A percentile compares a stretch with the other conserved stretches of the same genome.
phyloP scores from a whole-genome alignment of 2,797 vertebrate genomes.

The Lycodopsis pacificus region DNA sequence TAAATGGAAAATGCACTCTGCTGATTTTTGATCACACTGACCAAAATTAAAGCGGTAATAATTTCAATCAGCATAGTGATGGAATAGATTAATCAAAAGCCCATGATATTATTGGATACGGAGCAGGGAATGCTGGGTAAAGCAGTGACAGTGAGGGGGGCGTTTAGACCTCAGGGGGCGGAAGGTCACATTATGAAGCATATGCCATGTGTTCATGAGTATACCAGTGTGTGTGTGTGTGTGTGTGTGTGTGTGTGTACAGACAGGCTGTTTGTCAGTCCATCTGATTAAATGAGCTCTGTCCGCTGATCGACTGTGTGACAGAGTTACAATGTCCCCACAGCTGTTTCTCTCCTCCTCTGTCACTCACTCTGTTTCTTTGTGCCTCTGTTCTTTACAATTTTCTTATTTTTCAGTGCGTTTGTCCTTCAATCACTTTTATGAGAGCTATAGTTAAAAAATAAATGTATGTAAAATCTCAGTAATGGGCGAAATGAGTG shows the following conservation, averaged over 20 bases:
- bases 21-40: constrained; percentile 55
- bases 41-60: constrained; percentile 47
- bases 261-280: constrained; percentile 68
- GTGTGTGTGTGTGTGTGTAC: constrained; percentile 35
- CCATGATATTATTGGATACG: constrained; percentile 58
- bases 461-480: neutral
- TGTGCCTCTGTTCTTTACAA: neutral
- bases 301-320: constrained; percentile 46
- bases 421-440: neutral
- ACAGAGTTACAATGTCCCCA: constrained; percentile 38
- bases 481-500: neutral
- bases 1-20: constrained; percentile 57
- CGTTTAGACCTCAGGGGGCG: constrained; percentile 58
- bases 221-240: constrained; percentile 28
- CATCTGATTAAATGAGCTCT: constrained; percentile 66
- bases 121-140: constrained; percentile 50
- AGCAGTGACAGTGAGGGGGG: constrained; percentile 44
- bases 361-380: constrained; percentile 35
- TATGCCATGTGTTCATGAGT: constrained; percentile 56
- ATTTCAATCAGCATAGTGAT: constrained; percentile 57
- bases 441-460: too few relatives aligned
- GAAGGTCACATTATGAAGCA: constrained; percentile 61
- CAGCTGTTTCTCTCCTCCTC: constrained; percentile 43
- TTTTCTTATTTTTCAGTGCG: neutral
- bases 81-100: constrained; percentile 57